These are phyloP conservation scores for Oreocharis arfaki DNA, from an alignment of 2,113 vertebrate genomes.

Conservation along the genomic window DNA sequence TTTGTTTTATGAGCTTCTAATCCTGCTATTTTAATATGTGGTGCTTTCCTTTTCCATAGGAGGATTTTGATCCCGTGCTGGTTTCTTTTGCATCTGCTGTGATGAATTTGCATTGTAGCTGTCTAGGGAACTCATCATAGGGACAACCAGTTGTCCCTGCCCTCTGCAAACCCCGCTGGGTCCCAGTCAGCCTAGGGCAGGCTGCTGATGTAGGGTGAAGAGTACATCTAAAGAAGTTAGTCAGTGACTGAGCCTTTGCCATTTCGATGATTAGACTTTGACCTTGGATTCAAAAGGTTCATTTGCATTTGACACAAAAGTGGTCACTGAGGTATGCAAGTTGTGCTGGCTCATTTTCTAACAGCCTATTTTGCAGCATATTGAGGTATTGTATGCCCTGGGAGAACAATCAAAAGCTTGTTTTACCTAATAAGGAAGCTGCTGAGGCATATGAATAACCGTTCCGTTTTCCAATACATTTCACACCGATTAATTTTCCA, in stretches of 20 bases:
- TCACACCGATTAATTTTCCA: slow-evolving; percentile 35
- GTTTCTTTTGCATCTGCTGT: background rate
- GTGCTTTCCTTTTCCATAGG: slow-evolving; percentile 9
- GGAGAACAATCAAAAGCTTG: slow-evolving; percentile 25
- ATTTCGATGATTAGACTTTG: background rate
- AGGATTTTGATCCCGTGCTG: background rate
- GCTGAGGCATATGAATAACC: background rate
- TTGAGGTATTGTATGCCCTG: background rate
- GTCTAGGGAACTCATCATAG: background rate
- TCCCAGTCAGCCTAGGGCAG: background rate
- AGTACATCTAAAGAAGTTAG: background rate
- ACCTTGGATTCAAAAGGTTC: background rate
- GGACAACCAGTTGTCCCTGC: background rate
- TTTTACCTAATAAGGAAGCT: slow-evolving; percentile 44
- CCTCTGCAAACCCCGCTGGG: background rate
- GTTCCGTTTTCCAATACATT: slow-evolving; percentile 27
- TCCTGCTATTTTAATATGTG: background rate
- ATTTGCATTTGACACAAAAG: background rate
- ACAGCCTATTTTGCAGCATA: background rate
- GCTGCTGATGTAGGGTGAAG: background rate
- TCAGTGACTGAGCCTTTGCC: background rate
- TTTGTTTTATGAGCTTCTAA: slow-evolving; percentile 58
- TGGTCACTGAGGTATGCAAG: background rate
- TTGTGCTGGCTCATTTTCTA: background rate
- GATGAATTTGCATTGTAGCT: background rate